Percentiles rank a stretch among this genome's conserved stretches.
phyloP scores from a whole-genome alignment of 1,140 invertebrate species.

The Ips typographus region DNA sequence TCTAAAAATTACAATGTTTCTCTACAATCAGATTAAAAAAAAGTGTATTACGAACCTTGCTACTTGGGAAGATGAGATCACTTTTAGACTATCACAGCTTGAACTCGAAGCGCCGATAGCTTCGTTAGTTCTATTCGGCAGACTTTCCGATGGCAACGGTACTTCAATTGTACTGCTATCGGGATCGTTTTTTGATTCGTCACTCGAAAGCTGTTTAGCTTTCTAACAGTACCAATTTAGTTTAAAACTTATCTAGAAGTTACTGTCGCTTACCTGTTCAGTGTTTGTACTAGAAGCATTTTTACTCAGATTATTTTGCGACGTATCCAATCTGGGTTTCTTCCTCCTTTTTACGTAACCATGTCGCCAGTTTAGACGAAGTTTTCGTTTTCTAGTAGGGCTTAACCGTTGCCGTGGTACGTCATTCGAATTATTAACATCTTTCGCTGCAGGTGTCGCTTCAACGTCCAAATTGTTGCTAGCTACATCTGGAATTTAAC shows the following conservation, averaged over 20 bases:
- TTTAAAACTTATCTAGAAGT: slow-evolving; percentile 13
- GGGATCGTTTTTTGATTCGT: slow-evolving; percentile 59
- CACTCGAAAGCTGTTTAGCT: slow-evolving; percentile 44
- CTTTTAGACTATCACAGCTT: slow-evolving; percentile 44
- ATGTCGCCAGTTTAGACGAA: slow-evolving; percentile 44
- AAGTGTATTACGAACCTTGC: not conserved
- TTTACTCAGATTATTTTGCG: slow-evolving; percentile 15
- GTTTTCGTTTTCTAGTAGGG: slow-evolving; percentile 42
- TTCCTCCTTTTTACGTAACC: slow-evolving; percentile 36
- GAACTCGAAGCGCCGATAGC: slow-evolving; percentile 42
- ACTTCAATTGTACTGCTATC: slow-evolving; percentile 36
- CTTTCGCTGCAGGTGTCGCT: not conserved
- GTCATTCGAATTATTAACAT: not conserved
- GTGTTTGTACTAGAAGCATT: slow-evolving; percentile 7
- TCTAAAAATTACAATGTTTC: not conserved
- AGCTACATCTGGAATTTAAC: too few species aligned
- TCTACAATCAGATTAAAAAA: too few species aligned
- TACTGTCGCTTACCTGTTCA: not conserved
- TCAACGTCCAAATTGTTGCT: too few species aligned
- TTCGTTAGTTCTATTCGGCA: slow-evolving; percentile 19
- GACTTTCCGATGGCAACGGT: slow-evolving; percentile 22
- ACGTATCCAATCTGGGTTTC: slow-evolving; percentile 35
- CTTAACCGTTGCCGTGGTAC: slow-evolving; percentile 43
- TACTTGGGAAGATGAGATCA: slow-evolving; percentile 28
- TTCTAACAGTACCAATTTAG: slow-evolving; percentile 10